Percentiles rank a stretch among this genome's conserved stretches.
Evolutionary conservation across 2,797 vertebrate species (phyloP).

Genomic region (Crenuchus spilurus): DNA sequence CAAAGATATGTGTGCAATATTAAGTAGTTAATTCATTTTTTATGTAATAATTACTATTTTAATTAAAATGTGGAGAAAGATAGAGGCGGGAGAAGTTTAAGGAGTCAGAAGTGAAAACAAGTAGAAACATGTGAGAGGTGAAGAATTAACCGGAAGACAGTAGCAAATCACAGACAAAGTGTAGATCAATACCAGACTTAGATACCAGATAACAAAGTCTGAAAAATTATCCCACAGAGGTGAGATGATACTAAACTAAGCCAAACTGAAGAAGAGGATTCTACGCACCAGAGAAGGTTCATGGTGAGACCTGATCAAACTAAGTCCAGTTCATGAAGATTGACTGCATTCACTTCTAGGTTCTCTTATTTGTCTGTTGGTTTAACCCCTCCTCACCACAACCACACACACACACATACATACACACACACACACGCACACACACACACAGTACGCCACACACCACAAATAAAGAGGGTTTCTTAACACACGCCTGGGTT

Average conservation of each 20-base stretch:
- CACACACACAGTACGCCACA: not conserved
- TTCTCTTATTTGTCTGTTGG: not conserved
- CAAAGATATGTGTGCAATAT: too few species aligned
- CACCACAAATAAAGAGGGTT: not conserved
- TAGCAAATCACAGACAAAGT: conserved; percentile 13
- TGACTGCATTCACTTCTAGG: not conserved
- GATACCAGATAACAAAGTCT: conserved; percentile 61
- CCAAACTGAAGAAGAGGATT: not conserved
- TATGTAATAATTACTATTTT: too few species aligned
- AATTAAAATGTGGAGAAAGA: not conserved
- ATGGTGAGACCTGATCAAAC: conserved; percentile 1
- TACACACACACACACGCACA: not conserved
- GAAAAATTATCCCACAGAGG: conserved; percentile 24
- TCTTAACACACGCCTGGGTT: not conserved
- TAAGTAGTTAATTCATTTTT: too few species aligned
- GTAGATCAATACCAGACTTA: conserved; percentile 47
- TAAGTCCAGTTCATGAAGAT: not conserved
- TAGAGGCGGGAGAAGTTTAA: not conserved
- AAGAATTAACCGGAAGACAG: not conserved
- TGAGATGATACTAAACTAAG: not conserved
- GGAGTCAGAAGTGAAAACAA: not conserved
- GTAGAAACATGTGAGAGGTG: not conserved
- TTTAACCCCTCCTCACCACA: not conserved
- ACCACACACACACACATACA: not conserved
- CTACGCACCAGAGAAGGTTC: conserved; percentile 8